Evolutionary conservation across 1,140 invertebrate species (phyloP), one percentile per base, ranked within the genome.

Genomic region (Phymastichus coffea): DNA sequence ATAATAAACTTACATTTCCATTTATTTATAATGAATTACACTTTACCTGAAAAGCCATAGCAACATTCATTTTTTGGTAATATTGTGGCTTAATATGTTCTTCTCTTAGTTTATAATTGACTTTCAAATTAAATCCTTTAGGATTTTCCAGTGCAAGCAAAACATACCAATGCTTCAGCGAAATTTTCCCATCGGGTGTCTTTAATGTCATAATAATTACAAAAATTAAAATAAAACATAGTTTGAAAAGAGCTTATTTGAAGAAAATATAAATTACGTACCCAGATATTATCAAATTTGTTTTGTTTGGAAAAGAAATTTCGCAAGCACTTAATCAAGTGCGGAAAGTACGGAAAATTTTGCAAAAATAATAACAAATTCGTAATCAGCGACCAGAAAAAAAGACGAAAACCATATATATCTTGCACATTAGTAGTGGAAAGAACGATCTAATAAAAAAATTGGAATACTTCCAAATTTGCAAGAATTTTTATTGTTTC

Each of bases 311-410:
- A 44, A 23, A 44, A 44, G 19, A 44, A 57, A 46, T 65, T 63
- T n/a, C 64, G 40, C 7, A 64, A 28, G 40, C 46, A 55, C 43
- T 63, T 67, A 7, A 60, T 25, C 12, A 64, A 22, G 19, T 64
- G 62, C 1, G 57, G 51, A 40, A 64, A 66, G 30, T 67, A 60
- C 12, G 63, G 59, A n/a, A n/a, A n/a, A n/a, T n/a, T n/a, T n/a
- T n/a, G n/a, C n/a, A n/a, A n/a, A n/a, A n/a, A n/a, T n/a, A n/a
- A n/a, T n/a, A n/a, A n/a, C n/a, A n/a, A n/a, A n/a, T n/a, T n/a
- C n/a, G n/a, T n/a, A n/a, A n/a, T n/a, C n/a, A n/a, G n/a, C n/a
- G n/a, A n/a, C n/a, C n/a, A n/a, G n/a, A n/a, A n/a, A n/a, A n/a
- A n/a, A n/a, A n/a, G n/a, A n/a, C n/a, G n/a, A n/a, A n/a, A n/a